These are phyloP conservation scores for Sebastes oblongus DNA, from an alignment of 2,797 vertebrate genomes.

Conservation along the genomic window DNA sequence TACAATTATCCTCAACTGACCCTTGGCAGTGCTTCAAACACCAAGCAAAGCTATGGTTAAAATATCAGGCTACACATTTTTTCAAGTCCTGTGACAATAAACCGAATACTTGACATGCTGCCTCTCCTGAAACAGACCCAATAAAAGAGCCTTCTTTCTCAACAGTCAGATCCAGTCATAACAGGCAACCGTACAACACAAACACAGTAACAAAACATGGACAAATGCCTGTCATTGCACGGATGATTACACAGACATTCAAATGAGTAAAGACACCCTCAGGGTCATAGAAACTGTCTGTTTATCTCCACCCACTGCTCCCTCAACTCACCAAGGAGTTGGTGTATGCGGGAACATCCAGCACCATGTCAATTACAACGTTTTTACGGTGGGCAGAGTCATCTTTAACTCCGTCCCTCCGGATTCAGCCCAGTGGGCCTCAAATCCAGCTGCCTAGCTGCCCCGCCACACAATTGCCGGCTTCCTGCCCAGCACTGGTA, in stretches of 20 bases:
- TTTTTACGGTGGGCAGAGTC: conserved; percentile 66
- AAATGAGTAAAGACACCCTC: conserved; percentile 56
- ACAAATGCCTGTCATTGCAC: conserved; percentile 52
- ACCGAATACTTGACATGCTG: conserved; percentile 52
- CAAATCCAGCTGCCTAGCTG: conserved; percentile 30
- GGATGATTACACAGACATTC: conserved; percentile 59
- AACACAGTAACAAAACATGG: conserved; percentile 63
- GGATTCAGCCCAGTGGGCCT: conserved; percentile 37
- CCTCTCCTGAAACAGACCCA: conserved; percentile 31
- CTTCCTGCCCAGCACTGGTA: conserved; percentile 57
- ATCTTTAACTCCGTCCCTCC: conserved; percentile 55
- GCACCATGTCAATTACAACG: conserved; percentile 66
- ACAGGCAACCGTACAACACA: conserved; percentile 57
- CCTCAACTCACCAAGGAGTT: conserved; percentile 54
- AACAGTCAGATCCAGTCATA: conserved; percentile 60
- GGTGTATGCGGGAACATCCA: conserved; percentile 60
- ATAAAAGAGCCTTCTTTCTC: conserved; percentile 31
- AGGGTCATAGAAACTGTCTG: conserved; percentile 46
- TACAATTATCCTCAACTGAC: conserved; percentile 64
- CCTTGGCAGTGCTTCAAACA: conserved; percentile 27
- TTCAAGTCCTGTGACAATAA: conserved; percentile 61
- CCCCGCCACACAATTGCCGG: conserved; percentile 48
- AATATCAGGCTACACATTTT: conserved; percentile 61
- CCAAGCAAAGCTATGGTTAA: conserved; percentile 50
- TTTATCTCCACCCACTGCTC: conserved; percentile 64